A percentile compares a stretch with the other conserved stretches of the same genome.
Evolutionary conservation across 2,888 invertebrate genomes (phyloP).

Genomic region (Pristionchus japonicus): DNA sequence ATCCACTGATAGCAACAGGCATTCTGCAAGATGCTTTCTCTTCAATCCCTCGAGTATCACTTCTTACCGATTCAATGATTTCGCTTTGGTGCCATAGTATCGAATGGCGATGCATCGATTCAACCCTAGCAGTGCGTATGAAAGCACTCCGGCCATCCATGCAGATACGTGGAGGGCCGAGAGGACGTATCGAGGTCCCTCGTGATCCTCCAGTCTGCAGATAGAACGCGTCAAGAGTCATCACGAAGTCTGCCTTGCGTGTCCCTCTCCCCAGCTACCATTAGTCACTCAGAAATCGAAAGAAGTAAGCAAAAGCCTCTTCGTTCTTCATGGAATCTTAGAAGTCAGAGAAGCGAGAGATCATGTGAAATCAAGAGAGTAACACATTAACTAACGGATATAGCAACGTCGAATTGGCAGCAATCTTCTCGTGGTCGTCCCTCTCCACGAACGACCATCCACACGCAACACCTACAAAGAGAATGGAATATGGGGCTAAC

Average conservation of each 20-base stretch:
- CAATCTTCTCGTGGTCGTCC: neutral
- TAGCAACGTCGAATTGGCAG: neutral
- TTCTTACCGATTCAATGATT: conserved; percentile 57
- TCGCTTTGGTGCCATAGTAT: conserved; percentile 71
- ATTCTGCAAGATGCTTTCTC: conserved; percentile 55
- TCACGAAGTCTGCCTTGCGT: neutral
- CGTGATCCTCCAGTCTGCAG: conserved; percentile 14
- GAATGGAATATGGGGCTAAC: too few species aligned
- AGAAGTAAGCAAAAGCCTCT: too few species aligned
- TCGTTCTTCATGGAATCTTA: too few species aligned
- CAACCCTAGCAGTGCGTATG: conserved; percentile 61
- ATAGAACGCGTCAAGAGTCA: too few species aligned
- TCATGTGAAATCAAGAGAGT: too few species aligned
- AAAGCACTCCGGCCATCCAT: conserved; percentile 72
- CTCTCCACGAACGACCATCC: conserved; percentile 45
- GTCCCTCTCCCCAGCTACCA: neutral
- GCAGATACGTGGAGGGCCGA: conserved; percentile 68
- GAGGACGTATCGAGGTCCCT: conserved; percentile 52
- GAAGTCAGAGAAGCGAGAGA: too few species aligned
- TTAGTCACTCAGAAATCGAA: neutral
- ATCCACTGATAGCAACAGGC: conserved; percentile 67
- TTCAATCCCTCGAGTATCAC: neutral
- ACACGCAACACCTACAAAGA: conserved; percentile 31
- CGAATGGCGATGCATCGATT: conserved; percentile 73
- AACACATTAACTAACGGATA: neutral